Percentiles rank a stretch among this genome's conserved stretches.
These are phyloP conservation scores for Hydrolagus affinis DNA, from an alignment of 2,113 vertebrate genomes.

Conservation along the genomic window DNA sequence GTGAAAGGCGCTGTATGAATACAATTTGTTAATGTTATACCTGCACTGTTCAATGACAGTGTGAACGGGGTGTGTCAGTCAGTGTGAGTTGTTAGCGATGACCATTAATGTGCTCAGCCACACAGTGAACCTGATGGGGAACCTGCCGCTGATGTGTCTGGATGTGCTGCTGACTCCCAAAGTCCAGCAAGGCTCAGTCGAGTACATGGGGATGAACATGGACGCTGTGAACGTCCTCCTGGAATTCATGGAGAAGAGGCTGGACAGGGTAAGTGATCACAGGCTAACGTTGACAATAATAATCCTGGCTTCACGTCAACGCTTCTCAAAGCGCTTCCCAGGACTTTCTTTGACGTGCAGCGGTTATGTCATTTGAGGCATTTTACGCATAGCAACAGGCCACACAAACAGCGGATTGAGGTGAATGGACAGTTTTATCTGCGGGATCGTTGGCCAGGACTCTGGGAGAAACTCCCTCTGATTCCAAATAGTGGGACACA, in stretches of 20 bases:
- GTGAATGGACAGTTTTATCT: too few relatives aligned
- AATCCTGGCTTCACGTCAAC: too few relatives aligned
- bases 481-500: too few relatives aligned
- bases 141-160: constrained; percentile 76
- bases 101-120: constrained; percentile 56
- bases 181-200: constrained; percentile 66
- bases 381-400: too few relatives aligned
- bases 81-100: too few relatives aligned
- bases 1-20: background rate
- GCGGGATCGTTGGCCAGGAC: too few relatives aligned
- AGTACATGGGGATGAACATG: constrained; percentile 89
- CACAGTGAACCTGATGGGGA: constrained; percentile 76
- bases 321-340: too few relatives aligned
- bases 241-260: constrained; percentile 72
- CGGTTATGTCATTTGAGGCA: too few relatives aligned
- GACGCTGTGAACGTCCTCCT: constrained; percentile 73
- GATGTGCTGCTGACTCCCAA: constrained; percentile 74
- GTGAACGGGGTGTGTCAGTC: background rate
- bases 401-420: too few relatives aligned
- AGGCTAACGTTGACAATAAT: too few relatives aligned
- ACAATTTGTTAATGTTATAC: background rate
- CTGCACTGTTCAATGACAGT: background rate
- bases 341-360: too few relatives aligned
- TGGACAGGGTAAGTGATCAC: constrained; percentile 66
- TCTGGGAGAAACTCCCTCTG: too few relatives aligned